Evolutionary conservation across 2,888 invertebrate species (phyloP).

Genomic region (Spilosoma lubricipeda): DNA sequence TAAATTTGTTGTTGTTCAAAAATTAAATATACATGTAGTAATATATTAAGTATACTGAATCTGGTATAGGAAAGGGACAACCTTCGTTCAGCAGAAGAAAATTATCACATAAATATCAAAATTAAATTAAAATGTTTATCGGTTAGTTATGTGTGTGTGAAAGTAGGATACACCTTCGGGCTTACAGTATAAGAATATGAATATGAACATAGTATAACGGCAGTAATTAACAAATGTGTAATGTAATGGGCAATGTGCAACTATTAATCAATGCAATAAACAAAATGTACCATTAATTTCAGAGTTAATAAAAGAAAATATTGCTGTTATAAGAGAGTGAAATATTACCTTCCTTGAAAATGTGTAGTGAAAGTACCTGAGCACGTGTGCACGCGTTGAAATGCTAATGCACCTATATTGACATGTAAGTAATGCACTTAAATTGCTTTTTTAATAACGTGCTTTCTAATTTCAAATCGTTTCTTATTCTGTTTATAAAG

Average conservation of each 20-base stretch:
- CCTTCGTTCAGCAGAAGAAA: too few species aligned
- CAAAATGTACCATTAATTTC: not conserved
- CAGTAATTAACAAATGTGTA: not conserved
- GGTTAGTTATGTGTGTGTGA: not conserved
- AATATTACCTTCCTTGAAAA: constrained; percentile 55
- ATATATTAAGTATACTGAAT: too few species aligned
- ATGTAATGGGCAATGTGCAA: not conserved
- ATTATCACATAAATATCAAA: too few species aligned
- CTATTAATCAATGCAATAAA: not conserved
- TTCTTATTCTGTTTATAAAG: constrained; percentile 8
- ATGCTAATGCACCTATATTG: constrained; percentile 72
- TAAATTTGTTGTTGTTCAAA: too few species aligned
- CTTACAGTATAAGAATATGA: not conserved
- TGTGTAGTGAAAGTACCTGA: constrained; percentile 72
- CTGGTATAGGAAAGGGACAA: too few species aligned
- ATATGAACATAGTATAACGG: not conserved
- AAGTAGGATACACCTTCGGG: not conserved
- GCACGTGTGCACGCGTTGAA: constrained; percentile 61
- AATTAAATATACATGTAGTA: too few species aligned
- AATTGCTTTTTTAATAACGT: constrained; percentile 59
- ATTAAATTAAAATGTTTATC: too few species aligned
- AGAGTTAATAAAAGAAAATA: constrained; percentile 1
- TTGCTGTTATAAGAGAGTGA: constrained; percentile 23
- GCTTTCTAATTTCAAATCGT: constrained; percentile 59
- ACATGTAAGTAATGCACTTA: constrained; percentile 70